Base-by-base conservation (phyloP, 1,140 invertebrate genomes). In the Callitettix versicolor region DNA sequence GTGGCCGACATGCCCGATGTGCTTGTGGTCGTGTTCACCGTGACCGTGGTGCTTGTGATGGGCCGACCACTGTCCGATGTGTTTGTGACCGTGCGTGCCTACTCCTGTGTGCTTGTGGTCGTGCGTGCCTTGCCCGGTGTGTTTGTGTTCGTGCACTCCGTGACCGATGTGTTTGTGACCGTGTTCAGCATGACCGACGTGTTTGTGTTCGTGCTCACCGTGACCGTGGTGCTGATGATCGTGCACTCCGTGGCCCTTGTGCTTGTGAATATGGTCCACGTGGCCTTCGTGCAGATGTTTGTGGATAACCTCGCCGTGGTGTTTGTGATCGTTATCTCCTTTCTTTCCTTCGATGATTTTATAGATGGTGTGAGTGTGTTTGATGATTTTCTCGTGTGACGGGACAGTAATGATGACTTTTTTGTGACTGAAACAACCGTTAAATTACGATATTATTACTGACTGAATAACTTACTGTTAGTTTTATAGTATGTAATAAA, bases 331-430 rank as follows among this genome's bases (percentile, higher is more conserved):
- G 7, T 61, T 58, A 0, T 66, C 65, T 7, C 36, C 56, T 11
- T 56, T 52, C 42, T 60, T 60, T 5, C 38, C 43, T 9, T 24
- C 30, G n/a, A 81, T 69, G 1, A 79, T 75, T 60, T 79, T 80
- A 62, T 76, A 79, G 9, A 82, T 71, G 0, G 79, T 81, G 62
- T 80, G 79, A 0, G 76, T 79, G 58, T 82, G 79, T 57, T 80
- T 80, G 44, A 80, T 71, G 57, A 76, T 78, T 66, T 80, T 80
- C 56, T 79, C 71, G 53, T 74, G 74, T 54, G 76, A 76, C 2
- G 78, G 79, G 18, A 82, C 73, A 60, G 79, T 76, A 40, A 81
- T 79, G 0, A 78, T 70, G 2, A 80, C 77, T 57, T 80, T 79
- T 38, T 61, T 61, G 53, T 59, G 58, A 14, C 58, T 59, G 57